phyloP scores from a whole-genome alignment of 2,888 invertebrate species.

The Agapostemon virescens region DNA sequence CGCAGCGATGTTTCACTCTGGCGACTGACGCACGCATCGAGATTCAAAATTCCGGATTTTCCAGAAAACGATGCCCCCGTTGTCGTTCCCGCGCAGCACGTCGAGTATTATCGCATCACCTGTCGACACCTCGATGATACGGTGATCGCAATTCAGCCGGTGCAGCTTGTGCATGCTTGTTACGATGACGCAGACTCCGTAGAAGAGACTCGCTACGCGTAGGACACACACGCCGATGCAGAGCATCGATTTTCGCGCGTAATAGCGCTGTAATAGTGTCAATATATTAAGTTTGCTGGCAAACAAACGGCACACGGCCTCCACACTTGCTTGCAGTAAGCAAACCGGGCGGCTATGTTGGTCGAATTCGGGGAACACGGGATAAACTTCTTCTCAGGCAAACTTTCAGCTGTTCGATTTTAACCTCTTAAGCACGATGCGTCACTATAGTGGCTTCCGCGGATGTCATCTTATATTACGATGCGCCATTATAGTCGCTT shows the following conservation, averaged over 20 bases:
- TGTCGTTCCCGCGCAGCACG: constrained; percentile 31
- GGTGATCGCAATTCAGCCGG: constrained; percentile 48
- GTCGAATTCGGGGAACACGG: not conserved
- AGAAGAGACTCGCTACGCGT: constrained; percentile 17
- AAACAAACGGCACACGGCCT: constrained; percentile 38
- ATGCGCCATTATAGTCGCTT: too few species aligned
- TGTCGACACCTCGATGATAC: constrained; percentile 46
- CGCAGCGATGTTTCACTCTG: constrained; percentile 14
- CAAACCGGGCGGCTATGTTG: constrained; percentile 57
- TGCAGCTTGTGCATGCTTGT: constrained; percentile 31
- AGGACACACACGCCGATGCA: constrained; percentile 21
- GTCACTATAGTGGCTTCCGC: too few species aligned
- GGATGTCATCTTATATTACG: too few species aligned
- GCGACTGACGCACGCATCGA: constrained; percentile 1
- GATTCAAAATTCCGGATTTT: constrained; percentile 40
- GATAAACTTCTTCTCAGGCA: not conserved
- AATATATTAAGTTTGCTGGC: constrained; percentile 62
- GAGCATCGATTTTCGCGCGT: constrained; percentile 56
- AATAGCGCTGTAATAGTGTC: constrained; percentile 64
- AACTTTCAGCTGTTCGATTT: not conserved
- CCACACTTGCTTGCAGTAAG: constrained; percentile 57
- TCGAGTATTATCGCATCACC: constrained; percentile 53
- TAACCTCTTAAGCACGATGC: too few species aligned
- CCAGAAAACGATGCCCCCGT: constrained; percentile 15
- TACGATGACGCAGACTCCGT: constrained; percentile 46